Evolutionary conservation across 2,797 vertebrate genomes (phyloP).

Genomic region (Takifugu rubripes): DNA sequence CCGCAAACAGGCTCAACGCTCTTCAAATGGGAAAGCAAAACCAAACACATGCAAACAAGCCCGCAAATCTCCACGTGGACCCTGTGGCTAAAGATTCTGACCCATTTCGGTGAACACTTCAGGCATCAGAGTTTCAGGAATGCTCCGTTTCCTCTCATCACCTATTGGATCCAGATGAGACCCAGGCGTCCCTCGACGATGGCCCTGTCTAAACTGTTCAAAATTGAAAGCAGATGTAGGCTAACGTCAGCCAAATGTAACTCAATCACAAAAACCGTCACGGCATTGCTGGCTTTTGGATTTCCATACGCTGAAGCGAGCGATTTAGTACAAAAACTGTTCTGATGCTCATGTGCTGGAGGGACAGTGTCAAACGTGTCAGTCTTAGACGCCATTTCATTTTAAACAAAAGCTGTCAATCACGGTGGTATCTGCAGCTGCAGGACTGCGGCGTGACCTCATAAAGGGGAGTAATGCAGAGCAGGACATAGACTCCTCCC

Average conservation of each 20-base stretch:
- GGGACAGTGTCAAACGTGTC: conserved; percentile 44
- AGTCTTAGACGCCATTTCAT: conserved; percentile 36
- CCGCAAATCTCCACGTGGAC: too few relatives aligned
- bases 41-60: too few relatives aligned
- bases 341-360: conserved; percentile 23
- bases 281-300: conserved; percentile 33
- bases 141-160: conserved; percentile 67
- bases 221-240: conserved; percentile 68
- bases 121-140: conserved; percentile 48
- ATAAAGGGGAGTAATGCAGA: conserved; percentile 45
- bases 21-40: too few relatives aligned
- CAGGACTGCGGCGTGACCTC: conserved; percentile 34
- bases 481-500: conserved; percentile 42
- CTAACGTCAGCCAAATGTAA: conserved; percentile 2
- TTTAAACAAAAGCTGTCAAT: conserved; percentile 44
- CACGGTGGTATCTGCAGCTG: conserved; percentile 26
- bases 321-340: conserved; percentile 41
- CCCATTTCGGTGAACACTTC: conserved; percentile 26
- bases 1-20: too few relatives aligned
- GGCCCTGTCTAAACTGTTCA: conserved; percentile 44
- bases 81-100: background rate
- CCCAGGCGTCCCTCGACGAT: conserved; percentile 43
- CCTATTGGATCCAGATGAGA: conserved; percentile 72
- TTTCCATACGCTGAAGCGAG: conserved; percentile 49
- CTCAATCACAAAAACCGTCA: conserved; percentile 22